Conservation (phyloP, 2,113 vertebrate genomes). For the Sisor rabdophorus region DNA sequence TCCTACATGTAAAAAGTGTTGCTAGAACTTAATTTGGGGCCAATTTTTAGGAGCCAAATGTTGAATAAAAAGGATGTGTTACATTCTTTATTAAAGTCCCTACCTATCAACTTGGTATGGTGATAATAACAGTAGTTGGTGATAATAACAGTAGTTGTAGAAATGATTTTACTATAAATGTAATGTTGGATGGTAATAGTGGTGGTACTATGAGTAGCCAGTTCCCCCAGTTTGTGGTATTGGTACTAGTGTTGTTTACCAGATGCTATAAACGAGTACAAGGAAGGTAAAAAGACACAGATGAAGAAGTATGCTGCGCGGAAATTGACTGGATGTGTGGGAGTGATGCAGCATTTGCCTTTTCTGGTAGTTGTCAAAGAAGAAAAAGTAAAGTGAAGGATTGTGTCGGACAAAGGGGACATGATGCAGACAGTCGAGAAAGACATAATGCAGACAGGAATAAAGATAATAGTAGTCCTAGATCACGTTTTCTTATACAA, state of each 20-base stretch:
- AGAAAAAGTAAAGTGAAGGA: conserved; percentile 48
- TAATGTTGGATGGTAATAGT: too few relatives aligned
- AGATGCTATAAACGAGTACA: not conserved
- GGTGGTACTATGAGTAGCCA: too few relatives aligned
- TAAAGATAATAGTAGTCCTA: conserved; percentile 13
- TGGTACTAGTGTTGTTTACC: not conserved
- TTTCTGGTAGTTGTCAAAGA: conserved; percentile 70
- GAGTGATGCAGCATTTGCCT: conserved; percentile 64
- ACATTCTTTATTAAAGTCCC: too few relatives aligned
- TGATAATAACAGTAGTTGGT: too few relatives aligned
- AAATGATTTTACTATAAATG: too few relatives aligned
- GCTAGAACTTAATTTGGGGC: too few relatives aligned
- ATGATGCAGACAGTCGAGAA: conserved; percentile 64
- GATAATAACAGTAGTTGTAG: too few relatives aligned
- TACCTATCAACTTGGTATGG: too few relatives aligned
- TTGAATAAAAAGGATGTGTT: too few relatives aligned
- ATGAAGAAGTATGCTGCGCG: conserved; percentile 36
- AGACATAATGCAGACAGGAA: conserved; percentile 67
- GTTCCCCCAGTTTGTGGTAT: too few relatives aligned
- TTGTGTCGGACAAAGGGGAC: conserved; percentile 54
- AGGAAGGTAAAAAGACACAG: not conserved
- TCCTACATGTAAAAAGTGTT: too few relatives aligned
- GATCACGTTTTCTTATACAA: conserved; percentile 12
- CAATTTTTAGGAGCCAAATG: too few relatives aligned
- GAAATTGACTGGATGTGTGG: conserved; percentile 9